Evolutionary conservation across 2,797 vertebrate genomes (phyloP), one percentile per base, ranked within the genome.

Genomic region (Hydrophis major): DNA sequence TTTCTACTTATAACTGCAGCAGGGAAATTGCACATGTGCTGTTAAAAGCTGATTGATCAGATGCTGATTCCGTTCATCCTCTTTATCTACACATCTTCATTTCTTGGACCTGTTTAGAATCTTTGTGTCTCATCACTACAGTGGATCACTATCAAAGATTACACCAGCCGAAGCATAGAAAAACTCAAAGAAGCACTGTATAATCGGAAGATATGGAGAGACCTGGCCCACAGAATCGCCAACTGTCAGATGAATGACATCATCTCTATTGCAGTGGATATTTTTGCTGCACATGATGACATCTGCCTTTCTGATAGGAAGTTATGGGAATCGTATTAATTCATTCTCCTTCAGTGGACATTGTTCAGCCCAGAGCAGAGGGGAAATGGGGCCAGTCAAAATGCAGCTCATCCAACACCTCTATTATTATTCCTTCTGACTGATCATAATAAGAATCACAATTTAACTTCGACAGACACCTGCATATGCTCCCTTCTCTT

Each of bases 31-130:
- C 88, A 89, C 93, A 91, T 89, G 94, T 89, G 37, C 92, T 66
- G 91, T 59, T 90, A 92, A 94, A 96, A 95, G 94, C 95, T 93
- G 93, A 95, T 96, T 95, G 96, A 96, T 95, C 91, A 94, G 90
- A 94, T 97, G 94, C 93, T 10, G 18, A 78, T 42, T 78, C 20
- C 90, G 83, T 96, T 94, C 93, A 57, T 96, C 95, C 92, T 86
- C 96, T 94, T 96, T 92, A 96, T 95, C 94, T 96, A 92, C 93
- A 96, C 56, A 92, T 95, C 89, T 92, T 96, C 94, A 95, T 94
- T 92, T 94, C 95, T 90, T 93, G 92, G 90, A 96, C 94, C 93
- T 96, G 93, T 92, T 92, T 96, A 69, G 94, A 97, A 96, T 92
- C 92, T 55, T 86, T 53, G 20, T 93, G 92, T 89, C 94, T 94